phyloP scores from a whole-genome alignment of 2,113 vertebrate genomes.

The Felis chaus region DNA sequence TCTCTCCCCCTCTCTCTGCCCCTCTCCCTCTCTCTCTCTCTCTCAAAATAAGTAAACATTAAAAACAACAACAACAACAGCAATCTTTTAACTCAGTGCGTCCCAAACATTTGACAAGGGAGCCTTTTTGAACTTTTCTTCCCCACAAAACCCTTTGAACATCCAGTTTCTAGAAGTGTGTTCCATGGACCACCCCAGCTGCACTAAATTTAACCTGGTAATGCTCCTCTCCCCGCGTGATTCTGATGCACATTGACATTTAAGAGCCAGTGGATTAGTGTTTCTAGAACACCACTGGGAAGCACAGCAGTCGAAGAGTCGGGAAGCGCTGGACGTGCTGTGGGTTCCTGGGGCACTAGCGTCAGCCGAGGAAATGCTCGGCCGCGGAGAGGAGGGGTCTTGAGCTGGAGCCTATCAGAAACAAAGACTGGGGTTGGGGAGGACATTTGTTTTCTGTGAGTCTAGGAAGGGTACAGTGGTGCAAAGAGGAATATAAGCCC shows the following conservation, averaged over 20 bases:
- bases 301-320: background rate
- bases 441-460: background rate
- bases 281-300: background rate
- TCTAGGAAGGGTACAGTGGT: background rate
- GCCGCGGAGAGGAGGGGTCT: background rate
- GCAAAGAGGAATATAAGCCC: background rate
- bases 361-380: background rate
- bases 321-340: accelerated
- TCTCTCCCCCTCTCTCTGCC: no score
- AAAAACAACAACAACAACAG: no score
- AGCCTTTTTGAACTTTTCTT: background rate
- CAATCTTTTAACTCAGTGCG: background rate
- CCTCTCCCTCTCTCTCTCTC: no score
- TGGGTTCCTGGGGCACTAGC: background rate
- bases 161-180: background rate
- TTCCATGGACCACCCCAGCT: background rate
- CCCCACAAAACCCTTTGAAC: background rate
- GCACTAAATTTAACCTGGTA: background rate
- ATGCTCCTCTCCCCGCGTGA: no score
- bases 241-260: background rate
- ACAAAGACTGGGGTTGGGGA: background rate
- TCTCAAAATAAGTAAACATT: no score
- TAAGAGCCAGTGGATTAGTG: background rate
- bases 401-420: background rate
- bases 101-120: background rate